phyloP scores from a whole-genome alignment of 2,797 vertebrate genomes.

The Mus minutoides region DNA sequence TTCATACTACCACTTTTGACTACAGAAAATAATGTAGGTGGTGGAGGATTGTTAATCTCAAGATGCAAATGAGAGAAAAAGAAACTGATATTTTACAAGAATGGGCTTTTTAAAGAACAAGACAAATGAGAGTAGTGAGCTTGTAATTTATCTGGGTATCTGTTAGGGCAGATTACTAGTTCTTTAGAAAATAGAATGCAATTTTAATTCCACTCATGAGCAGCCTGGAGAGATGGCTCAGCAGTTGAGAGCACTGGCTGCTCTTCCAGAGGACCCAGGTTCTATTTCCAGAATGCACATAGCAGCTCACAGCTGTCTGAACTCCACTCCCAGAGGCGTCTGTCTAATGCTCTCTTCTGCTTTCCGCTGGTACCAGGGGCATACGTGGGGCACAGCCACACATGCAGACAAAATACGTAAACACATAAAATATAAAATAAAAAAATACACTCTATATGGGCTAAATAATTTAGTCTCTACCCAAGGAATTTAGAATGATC shows the following conservation, averaged over 20 bases:
- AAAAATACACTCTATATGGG: background rate
- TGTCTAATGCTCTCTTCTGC: background rate
- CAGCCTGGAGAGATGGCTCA: background rate
- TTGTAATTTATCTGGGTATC: background rate
- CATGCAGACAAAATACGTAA: background rate
- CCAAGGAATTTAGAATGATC: background rate
- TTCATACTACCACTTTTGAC: background rate
- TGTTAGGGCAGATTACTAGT: background rate
- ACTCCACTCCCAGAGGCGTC: background rate
- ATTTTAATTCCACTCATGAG: slow-evolving; percentile 3
- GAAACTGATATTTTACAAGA: background rate
- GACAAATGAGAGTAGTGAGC: background rate
- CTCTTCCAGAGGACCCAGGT: background rate
- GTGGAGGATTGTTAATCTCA: background rate
- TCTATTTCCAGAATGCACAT: background rate
- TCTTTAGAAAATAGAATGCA: slow-evolving; percentile 41
- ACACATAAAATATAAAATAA: background rate
- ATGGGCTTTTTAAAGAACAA: slow-evolving; percentile 4
- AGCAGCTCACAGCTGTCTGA: background rate
- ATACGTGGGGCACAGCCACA: background rate
- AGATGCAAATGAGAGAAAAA: background rate
- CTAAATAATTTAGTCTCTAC: background rate
- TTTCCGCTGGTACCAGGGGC: no score
- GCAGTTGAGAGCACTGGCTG: background rate
- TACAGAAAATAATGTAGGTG: background rate